Evolutionary conservation across 37 sponge, comb jelly and placozoan species (phyloP).

Genomic region (Haliclona indistincta): DNA sequence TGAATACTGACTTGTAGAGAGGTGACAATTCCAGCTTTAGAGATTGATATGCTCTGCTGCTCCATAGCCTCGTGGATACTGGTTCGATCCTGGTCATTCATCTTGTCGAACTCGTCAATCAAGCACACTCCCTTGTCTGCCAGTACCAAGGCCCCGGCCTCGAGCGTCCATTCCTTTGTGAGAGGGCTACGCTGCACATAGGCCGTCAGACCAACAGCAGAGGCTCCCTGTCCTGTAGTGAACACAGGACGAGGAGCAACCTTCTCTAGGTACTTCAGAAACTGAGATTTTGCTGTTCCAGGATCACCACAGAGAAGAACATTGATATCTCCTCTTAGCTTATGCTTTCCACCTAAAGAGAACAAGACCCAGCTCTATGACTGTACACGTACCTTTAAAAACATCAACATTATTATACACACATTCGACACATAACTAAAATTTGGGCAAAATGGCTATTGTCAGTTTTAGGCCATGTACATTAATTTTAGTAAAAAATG

Average conservation of each 20-base stretch:
- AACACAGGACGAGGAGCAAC: constrained; percentile 94
- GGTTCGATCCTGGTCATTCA: constrained; percentile 97
- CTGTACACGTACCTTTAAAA: too few relatives aligned
- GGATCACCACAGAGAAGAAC: constrained; percentile 98
- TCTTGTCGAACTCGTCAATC: constrained; percentile 99
- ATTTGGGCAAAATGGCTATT: too few relatives aligned
- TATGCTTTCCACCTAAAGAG: constrained; percentile 86
- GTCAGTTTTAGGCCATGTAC: too few relatives aligned
- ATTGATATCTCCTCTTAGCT: constrained; percentile 97
- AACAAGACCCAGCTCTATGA: too few relatives aligned
- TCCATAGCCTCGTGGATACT: constrained; percentile 99
- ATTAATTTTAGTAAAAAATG: too few relatives aligned
- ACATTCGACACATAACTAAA: too few relatives aligned
- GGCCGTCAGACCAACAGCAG: constrained; percentile 98
- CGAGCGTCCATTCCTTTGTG: constrained; percentile 98
- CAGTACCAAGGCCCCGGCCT: constrained; percentile 98
- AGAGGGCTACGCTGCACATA: constrained; percentile 96
- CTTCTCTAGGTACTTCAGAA: constrained; percentile 99
- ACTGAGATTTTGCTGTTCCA: constrained; percentile 99
- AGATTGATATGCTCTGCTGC: constrained; percentile 98
- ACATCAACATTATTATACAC: too few relatives aligned
- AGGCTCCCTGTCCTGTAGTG: constrained; percentile 98
- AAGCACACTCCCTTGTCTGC: constrained; percentile 99
- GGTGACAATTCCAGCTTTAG: constrained; percentile 99
- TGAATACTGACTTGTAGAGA: constrained; percentile 87